Conservation (phyloP, 2,113 vertebrate genomes). For the Circaetus gallicus region DNA sequence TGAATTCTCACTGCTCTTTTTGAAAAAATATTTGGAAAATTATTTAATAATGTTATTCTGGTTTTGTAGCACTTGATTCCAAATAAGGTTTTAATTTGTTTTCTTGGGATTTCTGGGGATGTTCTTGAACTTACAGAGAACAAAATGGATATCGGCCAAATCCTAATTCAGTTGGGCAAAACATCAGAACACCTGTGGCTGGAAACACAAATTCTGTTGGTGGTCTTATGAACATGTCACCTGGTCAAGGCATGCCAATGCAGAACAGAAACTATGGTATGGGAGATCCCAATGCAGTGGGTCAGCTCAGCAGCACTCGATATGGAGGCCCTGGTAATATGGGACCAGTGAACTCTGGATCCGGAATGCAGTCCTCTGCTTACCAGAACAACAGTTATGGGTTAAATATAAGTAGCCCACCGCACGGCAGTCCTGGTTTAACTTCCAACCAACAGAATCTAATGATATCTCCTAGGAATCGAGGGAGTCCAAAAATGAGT, state of each 20-base stretch:
- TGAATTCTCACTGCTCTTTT: neutral
- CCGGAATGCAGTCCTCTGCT: slow-evolving; percentile 75
- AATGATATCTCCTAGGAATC: slow-evolving; percentile 89
- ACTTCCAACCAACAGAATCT: slow-evolving; percentile 83
- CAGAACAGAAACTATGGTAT: slow-evolving; percentile 74
- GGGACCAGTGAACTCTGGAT: slow-evolving; percentile 53
- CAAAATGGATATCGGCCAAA: slow-evolving; percentile 88
- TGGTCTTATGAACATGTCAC: slow-evolving; percentile 78
- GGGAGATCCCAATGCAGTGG: slow-evolving; percentile 63
- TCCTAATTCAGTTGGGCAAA: slow-evolving; percentile 75
- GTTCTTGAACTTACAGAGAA: slow-evolving; percentile 77
- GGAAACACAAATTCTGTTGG: slow-evolving; percentile 76
- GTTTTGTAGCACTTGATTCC: neutral
- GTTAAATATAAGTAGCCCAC: slow-evolving; percentile 87
- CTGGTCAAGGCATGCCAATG: slow-evolving; percentile 74
- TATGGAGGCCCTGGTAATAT: slow-evolving; percentile 65
- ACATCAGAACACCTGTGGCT: slow-evolving; percentile 79
- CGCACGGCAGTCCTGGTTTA: slow-evolving; percentile 87
- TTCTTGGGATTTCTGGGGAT: neutral
- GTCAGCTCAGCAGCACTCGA: slow-evolving; percentile 67
- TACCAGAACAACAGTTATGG: slow-evolving; percentile 85
- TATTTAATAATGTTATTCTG: neutral
- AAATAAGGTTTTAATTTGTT: neutral
- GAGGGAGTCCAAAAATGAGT: slow-evolving; percentile 91
- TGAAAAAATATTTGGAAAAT: neutral